Conservation (phyloP, 2,888 invertebrate genomes). For the Acronicta aceris region DNA sequence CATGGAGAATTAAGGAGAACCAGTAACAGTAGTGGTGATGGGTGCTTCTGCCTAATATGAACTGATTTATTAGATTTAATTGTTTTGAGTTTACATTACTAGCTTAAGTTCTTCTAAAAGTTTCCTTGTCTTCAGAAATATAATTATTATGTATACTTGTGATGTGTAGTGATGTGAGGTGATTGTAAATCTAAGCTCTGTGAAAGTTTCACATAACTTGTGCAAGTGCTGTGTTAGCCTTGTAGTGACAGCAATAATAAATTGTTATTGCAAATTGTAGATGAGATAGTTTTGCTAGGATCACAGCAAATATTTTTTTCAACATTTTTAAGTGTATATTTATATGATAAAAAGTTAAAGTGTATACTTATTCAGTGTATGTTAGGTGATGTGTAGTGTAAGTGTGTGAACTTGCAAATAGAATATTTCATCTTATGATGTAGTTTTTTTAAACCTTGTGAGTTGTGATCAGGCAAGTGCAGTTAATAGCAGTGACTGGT, state of each 20-base stretch:
- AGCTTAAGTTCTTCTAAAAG: constrained; percentile 72
- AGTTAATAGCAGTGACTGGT: constrained; percentile 58
- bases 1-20: constrained; percentile 94
- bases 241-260: constrained; percentile 77
- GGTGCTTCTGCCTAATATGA: constrained; percentile 82
- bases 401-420: constrained; percentile 85
- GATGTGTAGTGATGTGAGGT: constrained; percentile 87
- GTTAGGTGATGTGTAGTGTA: constrained; percentile 87
- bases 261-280: constrained; percentile 68
- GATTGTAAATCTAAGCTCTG: constrained; percentile 70
- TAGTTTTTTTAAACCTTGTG: constrained; percentile 88
- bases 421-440: constrained; percentile 83
- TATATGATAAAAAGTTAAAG: constrained; percentile 73
- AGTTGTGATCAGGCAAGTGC: constrained; percentile 72
- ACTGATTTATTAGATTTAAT: constrained; percentile 54
- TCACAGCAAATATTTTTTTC: constrained; percentile 50
- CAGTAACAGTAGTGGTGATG: constrained; percentile 98
- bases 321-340: constrained; percentile 71
- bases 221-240: constrained; percentile 80
- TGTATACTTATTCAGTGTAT: constrained; percentile 82
- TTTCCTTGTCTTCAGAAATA: constrained; percentile 66
- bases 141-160: constrained; percentile 74
- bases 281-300: constrained; percentile 74
- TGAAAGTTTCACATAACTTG: constrained; percentile 71
- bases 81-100: constrained; percentile 58